A percentile compares a stretch with the other conserved stretches of the same genome.
Conservation (phyloP, 2,113 vertebrate species). For the Ardeotis arabs region DNA sequence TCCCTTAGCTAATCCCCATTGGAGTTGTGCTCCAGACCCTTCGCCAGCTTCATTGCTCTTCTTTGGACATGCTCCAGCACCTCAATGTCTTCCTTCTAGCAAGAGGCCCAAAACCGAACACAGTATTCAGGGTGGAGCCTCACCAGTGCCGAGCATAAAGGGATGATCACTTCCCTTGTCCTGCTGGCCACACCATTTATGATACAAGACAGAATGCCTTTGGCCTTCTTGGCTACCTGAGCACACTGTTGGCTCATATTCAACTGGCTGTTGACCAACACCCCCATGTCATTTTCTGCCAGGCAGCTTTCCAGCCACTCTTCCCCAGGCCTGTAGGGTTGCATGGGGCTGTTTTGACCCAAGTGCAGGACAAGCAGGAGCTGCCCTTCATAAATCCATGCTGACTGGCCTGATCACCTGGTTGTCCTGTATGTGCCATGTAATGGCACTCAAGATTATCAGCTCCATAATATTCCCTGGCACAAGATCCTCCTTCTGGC, state of each 20-base stretch:
- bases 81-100: no score
- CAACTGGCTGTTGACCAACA: no score
- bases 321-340: neutral
- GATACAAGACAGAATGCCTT: neutral
- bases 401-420: no score
- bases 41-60: neutral
- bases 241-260: neutral
- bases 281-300: neutral
- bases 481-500: no score
- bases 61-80: no score
- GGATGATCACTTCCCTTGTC: neutral
- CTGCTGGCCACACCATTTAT: neutral
- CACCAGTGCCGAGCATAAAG: no score
- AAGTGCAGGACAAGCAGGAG: neutral
- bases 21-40: neutral
- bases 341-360: neutral
- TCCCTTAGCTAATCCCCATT: neutral
- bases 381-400: no score
- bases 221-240: neutral
- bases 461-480: no score
- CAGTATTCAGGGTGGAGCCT: neutral
- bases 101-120: no score
- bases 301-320: neutral
- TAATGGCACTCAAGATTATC: no score
- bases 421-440: no score